Conservation (phyloP, 2,113 vertebrate species). For the Cephalopholis sonnerati region DNA sequence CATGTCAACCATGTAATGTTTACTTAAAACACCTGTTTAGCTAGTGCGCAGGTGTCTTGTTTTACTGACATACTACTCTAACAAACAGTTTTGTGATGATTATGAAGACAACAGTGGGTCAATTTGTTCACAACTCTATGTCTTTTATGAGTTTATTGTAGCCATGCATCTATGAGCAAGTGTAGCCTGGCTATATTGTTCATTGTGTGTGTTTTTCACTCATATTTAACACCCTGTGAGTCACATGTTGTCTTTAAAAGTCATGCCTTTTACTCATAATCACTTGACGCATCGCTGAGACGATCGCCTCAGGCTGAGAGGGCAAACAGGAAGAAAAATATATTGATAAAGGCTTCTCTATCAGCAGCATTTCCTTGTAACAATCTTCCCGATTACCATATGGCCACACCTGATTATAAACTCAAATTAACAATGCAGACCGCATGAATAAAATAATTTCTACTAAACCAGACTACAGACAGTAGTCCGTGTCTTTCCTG, state of each 20-base stretch:
- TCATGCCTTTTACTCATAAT: slow-evolving; percentile 42
- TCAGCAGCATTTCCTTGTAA: background rate
- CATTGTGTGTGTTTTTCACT: background rate
- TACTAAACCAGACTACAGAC: background rate
- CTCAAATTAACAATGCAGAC: background rate
- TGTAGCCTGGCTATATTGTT: background rate
- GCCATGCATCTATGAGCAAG: background rate
- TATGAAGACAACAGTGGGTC: background rate
- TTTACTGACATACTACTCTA: background rate
- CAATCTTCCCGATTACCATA: background rate
- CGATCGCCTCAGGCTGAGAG: background rate
- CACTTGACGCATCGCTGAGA: slow-evolving; percentile 41
- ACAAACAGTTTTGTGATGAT: background rate
- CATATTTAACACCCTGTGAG: slow-evolving; percentile 30
- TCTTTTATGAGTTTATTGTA: background rate
- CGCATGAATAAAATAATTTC: background rate
- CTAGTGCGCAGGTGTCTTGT: background rate
- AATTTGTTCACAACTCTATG: background rate
- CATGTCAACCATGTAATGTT: slow-evolving; percentile 50
- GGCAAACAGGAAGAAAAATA: background rate
- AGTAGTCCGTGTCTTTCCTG: background rate
- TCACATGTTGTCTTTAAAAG: slow-evolving; percentile 37
- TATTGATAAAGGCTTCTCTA: background rate
- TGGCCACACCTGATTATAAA: background rate
- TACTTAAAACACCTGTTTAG: slow-evolving; percentile 55